These are phyloP conservation scores for Branchipolynoe longqiensis DNA, from an alignment of 2,888 invertebrate genomes.

Conservation along the genomic window DNA sequence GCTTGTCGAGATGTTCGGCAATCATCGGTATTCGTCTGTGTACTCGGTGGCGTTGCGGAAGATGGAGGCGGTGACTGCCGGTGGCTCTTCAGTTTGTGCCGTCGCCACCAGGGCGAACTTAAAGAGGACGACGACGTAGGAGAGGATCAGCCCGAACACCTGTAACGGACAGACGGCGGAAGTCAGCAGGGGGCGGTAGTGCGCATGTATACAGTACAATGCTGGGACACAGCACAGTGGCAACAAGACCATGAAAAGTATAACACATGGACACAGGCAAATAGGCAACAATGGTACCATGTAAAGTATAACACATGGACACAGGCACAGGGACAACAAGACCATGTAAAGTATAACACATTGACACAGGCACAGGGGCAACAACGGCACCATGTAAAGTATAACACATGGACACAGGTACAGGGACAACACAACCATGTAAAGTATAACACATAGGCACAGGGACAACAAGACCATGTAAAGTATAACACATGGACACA, in stretches of 20 bases:
- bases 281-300: background rate
- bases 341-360: background rate
- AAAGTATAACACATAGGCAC: background rate
- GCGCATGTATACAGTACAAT: too few species aligned
- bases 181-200: too few species aligned
- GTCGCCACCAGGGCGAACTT: slow-evolving; percentile 42
- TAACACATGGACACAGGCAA: background rate
- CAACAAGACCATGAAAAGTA: background rate
- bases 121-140: slow-evolving; percentile 40
- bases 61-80: background rate
- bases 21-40: slow-evolving; percentile 40
- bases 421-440: background rate
- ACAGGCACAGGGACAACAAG: background rate
- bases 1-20: background rate
- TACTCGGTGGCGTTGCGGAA: slow-evolving; percentile 42
- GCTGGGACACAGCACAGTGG: background rate
- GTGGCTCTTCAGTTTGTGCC: background rate
- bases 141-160: slow-evolving; percentile 42
- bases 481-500: background rate
- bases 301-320: background rate
- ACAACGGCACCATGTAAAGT: background rate
- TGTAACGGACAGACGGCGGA: too few species aligned
- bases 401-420: background rate
- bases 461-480: background rate
- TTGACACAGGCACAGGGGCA: background rate